These are phyloP conservation scores for Callipepla californica DNA, from an alignment of 2,113 vertebrate genomes.

Conservation along the genomic window DNA sequence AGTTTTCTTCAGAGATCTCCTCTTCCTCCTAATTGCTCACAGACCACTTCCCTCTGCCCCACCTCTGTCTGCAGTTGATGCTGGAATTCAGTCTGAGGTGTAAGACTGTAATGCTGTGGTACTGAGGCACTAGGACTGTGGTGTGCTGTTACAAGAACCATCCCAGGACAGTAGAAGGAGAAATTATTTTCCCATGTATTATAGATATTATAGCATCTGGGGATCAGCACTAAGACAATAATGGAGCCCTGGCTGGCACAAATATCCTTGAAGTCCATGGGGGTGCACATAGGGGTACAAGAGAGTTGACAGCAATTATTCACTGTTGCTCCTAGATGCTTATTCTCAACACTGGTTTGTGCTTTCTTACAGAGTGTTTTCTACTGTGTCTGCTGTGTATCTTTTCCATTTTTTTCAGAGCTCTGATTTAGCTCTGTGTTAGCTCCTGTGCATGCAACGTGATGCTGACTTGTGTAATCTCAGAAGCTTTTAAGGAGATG, in stretches of 20 bases:
- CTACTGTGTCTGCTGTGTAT: not conserved
- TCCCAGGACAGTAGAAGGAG: not conserved
- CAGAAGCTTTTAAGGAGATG: not conserved
- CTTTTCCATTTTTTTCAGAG: not conserved
- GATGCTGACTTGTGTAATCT: not conserved
- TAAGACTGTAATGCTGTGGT: rapidly evolving
- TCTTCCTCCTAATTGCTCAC: not conserved
- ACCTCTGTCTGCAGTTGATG: rapidly evolving
- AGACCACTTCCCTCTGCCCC: not conserved
- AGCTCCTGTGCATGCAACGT: not conserved
- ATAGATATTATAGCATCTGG: not conserved
- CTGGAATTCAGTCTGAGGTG: not conserved
- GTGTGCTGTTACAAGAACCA: not conserved
- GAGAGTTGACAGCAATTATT: not conserved
- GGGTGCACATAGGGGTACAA: not conserved
- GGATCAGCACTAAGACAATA: not conserved
- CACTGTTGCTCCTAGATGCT: not conserved
- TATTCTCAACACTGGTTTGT: not conserved
- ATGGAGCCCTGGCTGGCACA: not conserved
- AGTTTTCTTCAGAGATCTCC: not conserved
- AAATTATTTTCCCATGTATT: not conserved
- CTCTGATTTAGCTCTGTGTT: not conserved
- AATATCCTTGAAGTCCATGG: not conserved
- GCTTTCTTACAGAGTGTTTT: not conserved
- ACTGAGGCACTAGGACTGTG: not conserved